Evolutionary conservation across 2,888 invertebrate species (phyloP).

Genomic region (Clusia tigrina): DNA sequence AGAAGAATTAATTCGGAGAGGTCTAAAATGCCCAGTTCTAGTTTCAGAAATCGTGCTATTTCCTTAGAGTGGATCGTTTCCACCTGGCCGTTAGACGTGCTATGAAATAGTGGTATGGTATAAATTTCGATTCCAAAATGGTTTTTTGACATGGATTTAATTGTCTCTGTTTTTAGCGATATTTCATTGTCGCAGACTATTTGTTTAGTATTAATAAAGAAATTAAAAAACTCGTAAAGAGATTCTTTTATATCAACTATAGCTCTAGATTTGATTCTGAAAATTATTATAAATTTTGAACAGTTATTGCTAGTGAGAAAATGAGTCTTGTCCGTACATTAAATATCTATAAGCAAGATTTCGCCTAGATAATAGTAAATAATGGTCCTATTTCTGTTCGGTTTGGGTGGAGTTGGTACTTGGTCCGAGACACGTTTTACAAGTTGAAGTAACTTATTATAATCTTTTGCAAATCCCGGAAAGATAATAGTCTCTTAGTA

Average conservation of each 20-base stretch:
- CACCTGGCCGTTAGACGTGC: constrained; percentile 30
- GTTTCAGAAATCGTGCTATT: constrained; percentile 35
- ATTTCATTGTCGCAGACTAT: constrained; percentile 26
- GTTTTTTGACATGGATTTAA: constrained; percentile 25
- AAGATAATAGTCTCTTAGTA: constrained; percentile 22
- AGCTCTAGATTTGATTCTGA: constrained; percentile 15
- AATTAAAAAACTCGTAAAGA: constrained; percentile 16
- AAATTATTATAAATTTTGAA: constrained; percentile 17
- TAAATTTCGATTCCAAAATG: constrained; percentile 17
- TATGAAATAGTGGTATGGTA: constrained; percentile 19
- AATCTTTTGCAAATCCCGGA: constrained; percentile 14
- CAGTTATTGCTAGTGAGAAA: constrained; percentile 28
- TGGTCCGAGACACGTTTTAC: constrained; percentile 21
- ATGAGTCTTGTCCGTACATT: constrained; percentile 22
- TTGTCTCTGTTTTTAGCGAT: constrained; percentile 22
- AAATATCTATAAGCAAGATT: constrained; percentile 29
- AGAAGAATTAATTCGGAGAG: constrained; percentile 33
- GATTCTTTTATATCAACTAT: constrained; percentile 13
- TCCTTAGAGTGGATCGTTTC: constrained; percentile 35
- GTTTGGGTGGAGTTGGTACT: constrained; percentile 26
- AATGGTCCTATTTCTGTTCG: constrained; percentile 23
- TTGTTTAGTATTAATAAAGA: constrained; percentile 17
- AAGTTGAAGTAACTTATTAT: constrained; percentile 22
- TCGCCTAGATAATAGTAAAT: constrained; percentile 31
- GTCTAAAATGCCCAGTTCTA: constrained; percentile 17